These are phyloP conservation scores for Ceratina australensis DNA, from an alignment of 1,140 invertebrate genomes.

Conservation along the genomic window DNA sequence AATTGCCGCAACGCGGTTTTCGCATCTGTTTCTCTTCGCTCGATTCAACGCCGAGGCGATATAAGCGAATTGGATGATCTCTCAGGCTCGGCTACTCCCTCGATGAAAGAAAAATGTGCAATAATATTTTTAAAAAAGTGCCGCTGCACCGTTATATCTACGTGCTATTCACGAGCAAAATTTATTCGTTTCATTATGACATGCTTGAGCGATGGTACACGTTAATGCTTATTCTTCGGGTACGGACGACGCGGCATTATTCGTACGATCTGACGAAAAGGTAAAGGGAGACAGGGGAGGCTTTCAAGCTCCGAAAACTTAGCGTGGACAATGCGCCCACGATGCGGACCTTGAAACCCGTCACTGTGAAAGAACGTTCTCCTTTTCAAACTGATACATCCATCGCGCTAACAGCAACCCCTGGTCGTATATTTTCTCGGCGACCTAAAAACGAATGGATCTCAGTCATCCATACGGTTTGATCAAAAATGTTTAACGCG, in stretches of 20 bases:
- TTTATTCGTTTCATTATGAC: neutral
- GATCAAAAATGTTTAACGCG: no score
- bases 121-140: no score
- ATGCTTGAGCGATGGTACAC: neutral
- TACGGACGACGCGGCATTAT: no score
- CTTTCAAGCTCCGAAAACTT: neutral
- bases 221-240: neutral
- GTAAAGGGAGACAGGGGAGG: neutral
- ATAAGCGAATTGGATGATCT: no score
- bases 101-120: no score
- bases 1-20: neutral
- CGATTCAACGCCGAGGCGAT: no score
- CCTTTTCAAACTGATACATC: slow-evolving; percentile 3
- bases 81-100: no score
- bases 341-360: neutral
- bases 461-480: no score
- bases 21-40: neutral
- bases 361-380: neutral
- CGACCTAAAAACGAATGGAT: slow-evolving; percentile 11
- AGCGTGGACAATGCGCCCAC: slow-evolving; percentile 9
- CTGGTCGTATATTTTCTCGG: neutral
- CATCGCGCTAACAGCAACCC: neutral
- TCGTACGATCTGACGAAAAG: neutral
- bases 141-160: no score
- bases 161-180: no score